Evolutionary conservation across 2,113 vertebrate species (phyloP).

Genomic region (Catagonus wagneri): DNA sequence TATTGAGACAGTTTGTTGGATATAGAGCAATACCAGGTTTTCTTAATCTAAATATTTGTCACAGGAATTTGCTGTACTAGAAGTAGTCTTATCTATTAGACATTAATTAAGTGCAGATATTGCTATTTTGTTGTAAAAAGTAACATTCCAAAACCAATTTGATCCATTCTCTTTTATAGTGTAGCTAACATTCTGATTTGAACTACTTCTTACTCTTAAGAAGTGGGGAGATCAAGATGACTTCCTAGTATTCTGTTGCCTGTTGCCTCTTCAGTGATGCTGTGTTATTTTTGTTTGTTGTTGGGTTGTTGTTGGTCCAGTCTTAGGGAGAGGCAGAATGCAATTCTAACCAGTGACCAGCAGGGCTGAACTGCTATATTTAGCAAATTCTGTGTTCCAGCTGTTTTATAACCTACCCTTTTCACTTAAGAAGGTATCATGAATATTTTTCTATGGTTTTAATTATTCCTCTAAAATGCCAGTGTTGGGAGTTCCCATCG

Average conservation of each 20-base stretch:
- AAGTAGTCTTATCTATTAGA: neutral
- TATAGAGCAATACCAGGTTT: neutral
- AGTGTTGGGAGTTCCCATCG: too few relatives aligned
- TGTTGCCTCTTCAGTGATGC: neutral
- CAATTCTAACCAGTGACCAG: neutral
- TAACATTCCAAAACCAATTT: neutral
- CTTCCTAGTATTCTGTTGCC: neutral
- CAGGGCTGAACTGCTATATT: neutral
- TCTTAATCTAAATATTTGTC: constrained; percentile 19
- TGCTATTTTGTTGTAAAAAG: neutral
- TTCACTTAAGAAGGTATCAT: neutral
- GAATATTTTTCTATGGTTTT: neutral
- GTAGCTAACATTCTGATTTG: neutral
- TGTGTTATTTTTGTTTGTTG: neutral
- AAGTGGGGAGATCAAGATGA: neutral
- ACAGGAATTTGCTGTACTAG: neutral
- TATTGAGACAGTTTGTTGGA: neutral
- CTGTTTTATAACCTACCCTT: neutral
- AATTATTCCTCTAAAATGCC: neutral
- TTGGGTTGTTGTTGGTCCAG: neutral
- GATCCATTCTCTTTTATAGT: neutral
- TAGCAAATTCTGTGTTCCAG: neutral
- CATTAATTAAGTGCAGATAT: neutral
- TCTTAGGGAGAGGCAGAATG: neutral
- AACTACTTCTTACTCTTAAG: neutral